Conservation (phyloP, 2,113 vertebrate species). For the Cervus canadensis region DNA sequence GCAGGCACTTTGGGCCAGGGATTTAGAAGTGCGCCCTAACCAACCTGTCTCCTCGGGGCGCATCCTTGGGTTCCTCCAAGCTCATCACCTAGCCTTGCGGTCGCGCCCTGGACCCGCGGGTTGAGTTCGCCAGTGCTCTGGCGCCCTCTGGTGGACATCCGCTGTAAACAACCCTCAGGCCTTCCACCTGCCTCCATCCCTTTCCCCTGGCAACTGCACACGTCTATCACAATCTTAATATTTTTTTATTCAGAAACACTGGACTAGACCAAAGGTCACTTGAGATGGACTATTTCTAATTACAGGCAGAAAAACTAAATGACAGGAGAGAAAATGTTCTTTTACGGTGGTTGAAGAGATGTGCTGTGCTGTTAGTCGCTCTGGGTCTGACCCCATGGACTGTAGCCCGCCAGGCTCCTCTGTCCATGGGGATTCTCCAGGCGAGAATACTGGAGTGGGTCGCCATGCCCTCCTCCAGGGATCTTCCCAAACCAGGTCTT, state of each 20-base stretch:
- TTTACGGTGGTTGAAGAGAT: not conserved
- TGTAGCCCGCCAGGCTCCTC: not conserved
- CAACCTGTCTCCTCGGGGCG: not conserved
- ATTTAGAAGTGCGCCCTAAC: not conserved
- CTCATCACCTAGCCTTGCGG: not conserved
- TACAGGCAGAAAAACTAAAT: not conserved
- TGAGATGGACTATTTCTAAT: not conserved
- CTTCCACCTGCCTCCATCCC: not conserved
- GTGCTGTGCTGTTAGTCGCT: not conserved
- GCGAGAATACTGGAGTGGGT: not conserved
- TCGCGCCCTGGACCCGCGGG: not conserved
- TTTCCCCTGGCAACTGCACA: not conserved
- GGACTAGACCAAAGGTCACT: not conserved
- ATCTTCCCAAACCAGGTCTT: not conserved
- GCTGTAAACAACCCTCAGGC: not conserved
- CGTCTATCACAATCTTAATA: not conserved
- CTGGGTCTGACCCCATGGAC: not conserved
- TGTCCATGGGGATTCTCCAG: not conserved
- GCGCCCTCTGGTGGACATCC: fast-evolving
- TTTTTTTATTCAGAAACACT: not conserved
- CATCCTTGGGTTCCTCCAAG: not conserved
- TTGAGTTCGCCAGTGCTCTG: not conserved
- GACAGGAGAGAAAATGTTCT: not conserved
- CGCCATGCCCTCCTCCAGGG: not conserved
- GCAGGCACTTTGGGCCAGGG: not conserved